Percentiles rank a stretch among this genome's conserved stretches.
phyloP scores from a whole-genome alignment of 2,113 vertebrate genomes.

The human region GRCh38 chr1:39148001-39148500 shows the following conservation, averaged over 20 bases:
- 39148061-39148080: neutral
- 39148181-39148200: neutral
- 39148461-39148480: conserved; percentile 1
- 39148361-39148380: neutral
- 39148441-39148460: conserved; percentile 15
- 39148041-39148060: neutral
- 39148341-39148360: neutral
- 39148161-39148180: conserved; percentile 13
- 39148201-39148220: neutral
- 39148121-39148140: neutral
- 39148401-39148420: neutral
- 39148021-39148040: neutral
- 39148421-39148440: conserved; percentile 5
- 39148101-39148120: neutral
- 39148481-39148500: neutral
- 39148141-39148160: neutral
- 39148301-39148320: conserved; percentile 30
- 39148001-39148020: neutral
- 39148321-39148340: conserved; percentile 14
- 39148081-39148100: neutral
- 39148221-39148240: conserved; percentile 1
- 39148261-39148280: neutral
- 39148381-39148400: neutral
- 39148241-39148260: neutral
- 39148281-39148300: neutral